Base-by-base conservation (phyloP, 2,888 invertebrate genomes). In the Lysandra bellargus region DNA sequence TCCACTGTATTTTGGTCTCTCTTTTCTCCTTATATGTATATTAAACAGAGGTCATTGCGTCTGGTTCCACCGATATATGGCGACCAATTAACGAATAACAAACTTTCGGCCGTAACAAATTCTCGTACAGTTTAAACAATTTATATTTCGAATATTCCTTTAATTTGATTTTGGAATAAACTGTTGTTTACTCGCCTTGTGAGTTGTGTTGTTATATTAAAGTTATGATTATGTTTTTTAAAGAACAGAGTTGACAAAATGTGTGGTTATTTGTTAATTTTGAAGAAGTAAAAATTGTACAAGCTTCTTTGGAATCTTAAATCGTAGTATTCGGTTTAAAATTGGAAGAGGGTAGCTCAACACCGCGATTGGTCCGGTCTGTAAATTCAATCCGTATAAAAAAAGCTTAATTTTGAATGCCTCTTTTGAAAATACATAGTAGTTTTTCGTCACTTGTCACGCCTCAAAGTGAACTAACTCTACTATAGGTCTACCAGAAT, bases 111-210 rank as follows among this genome's bases (percentile, higher is more conserved):
- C 92, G 91, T 92, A 89, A 89, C 93, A 85, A 93, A 93, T 92
- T 86, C 89, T 93, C 93, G 90, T 93, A 93, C 92, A 93, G 93
- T 93, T 92, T 92, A 91, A 93, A 93, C 93, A 92, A 93, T 93
- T 93, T 89, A 87, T 89, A 87, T 90, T 90, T 91, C 84, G 86
- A 89, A 90, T 89, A 88, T 88, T 85, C 84, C 85, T 87, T 88
- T 92, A 92, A 92, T 92, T 92, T 91, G 91, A 90, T 89, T 88
- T 87, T 85, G 86, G 82, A 81, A 78, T 79, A 82, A 81, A 82
- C 80, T 79, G 61, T 79, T 60, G 73, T 78, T 78, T 80, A 82
- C 81, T 82, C 83, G 85, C 40, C 84, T 84, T 74, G 37, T 78
- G 14, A 53, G 37, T 61, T 61, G 7, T 49, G 49, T 49, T 49